A percentile compares a stretch with the other conserved stretches of the same genome.
Conservation (phyloP, 64 coral and sea anemone species). For the Porites australiensis region DNA sequence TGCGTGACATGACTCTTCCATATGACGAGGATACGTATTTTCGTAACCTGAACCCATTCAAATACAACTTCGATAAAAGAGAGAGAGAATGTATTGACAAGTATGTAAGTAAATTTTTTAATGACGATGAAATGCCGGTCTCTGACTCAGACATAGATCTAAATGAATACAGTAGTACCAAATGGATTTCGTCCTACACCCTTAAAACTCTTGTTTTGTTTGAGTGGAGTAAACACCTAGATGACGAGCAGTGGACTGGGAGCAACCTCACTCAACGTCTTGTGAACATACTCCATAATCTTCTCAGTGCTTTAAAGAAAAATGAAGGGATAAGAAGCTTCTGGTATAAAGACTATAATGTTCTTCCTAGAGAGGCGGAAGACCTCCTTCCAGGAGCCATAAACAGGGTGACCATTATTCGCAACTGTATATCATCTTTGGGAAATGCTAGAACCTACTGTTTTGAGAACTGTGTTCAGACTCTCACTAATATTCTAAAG, state of each 20-base stretch:
- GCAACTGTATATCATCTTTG: neutral
- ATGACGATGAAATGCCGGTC: too few species aligned
- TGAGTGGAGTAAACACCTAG: constrained; percentile 40
- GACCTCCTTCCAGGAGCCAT: neutral
- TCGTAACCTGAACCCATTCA: neutral
- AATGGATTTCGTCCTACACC: constrained; percentile 35
- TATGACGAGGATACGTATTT: neutral
- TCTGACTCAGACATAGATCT: too few species aligned
- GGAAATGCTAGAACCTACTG: neutral
- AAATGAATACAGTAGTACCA: neutral
- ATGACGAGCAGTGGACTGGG: neutral
- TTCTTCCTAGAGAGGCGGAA: neutral
- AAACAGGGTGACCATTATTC: neutral
- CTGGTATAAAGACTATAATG: constrained; percentile 43
- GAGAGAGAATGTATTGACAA: too few species aligned
- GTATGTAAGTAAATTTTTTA: too few species aligned
- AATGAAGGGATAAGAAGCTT: constrained; percentile 35
- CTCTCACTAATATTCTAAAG: neutral
- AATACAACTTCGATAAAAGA: too few species aligned
- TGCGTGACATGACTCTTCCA: constrained; percentile 3
- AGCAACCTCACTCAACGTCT: neutral
- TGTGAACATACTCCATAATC: constrained; percentile 11
- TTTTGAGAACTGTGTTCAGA: constrained; percentile 5
- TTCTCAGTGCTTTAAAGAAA: neutral
- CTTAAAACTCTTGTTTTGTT: constrained; percentile 47